phyloP scores from a whole-genome alignment of 1,140 invertebrate genomes.

The Nasonia longicornis region DNA sequence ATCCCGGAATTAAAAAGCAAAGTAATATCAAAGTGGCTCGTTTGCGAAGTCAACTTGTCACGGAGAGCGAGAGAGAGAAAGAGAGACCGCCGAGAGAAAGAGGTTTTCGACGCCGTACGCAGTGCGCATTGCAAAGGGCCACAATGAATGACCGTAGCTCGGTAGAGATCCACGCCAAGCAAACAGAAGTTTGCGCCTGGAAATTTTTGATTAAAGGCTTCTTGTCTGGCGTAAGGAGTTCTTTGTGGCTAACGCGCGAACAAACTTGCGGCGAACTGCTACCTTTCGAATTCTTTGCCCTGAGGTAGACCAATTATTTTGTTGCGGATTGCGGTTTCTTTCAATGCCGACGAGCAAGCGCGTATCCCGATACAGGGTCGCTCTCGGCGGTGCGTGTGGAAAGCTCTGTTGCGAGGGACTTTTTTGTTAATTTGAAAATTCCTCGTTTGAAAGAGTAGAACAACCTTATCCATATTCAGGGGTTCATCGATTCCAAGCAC shows the following conservation, averaged over 20 bases:
- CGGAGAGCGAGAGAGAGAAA: background rate
- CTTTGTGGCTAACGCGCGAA: background rate
- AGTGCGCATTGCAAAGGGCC: background rate
- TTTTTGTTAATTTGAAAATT: no score
- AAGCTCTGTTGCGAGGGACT: no score
- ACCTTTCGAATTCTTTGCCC: background rate
- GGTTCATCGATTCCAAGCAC: background rate
- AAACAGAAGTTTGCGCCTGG: background rate
- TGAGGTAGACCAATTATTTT: background rate
- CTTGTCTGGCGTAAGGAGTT: background rate
- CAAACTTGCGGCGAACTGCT: background rate
- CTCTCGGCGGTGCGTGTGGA: no score
- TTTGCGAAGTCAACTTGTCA: constrained; percentile 11
- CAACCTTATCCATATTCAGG: no score
- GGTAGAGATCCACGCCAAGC: background rate
- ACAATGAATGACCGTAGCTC: background rate
- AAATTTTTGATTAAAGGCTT: constrained; percentile 28
- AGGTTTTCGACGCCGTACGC: background rate
- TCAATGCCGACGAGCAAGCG: background rate
- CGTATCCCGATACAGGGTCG: background rate
- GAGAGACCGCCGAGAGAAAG: background rate
- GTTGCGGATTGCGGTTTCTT: background rate
- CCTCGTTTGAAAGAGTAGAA: no score
- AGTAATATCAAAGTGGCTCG: constrained; percentile 22
- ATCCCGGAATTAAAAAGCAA: background rate